Percentiles rank a stretch among this genome's conserved stretches.
phyloP scores from a whole-genome alignment of 2,113 vertebrate genomes.

The Grus americana region DNA sequence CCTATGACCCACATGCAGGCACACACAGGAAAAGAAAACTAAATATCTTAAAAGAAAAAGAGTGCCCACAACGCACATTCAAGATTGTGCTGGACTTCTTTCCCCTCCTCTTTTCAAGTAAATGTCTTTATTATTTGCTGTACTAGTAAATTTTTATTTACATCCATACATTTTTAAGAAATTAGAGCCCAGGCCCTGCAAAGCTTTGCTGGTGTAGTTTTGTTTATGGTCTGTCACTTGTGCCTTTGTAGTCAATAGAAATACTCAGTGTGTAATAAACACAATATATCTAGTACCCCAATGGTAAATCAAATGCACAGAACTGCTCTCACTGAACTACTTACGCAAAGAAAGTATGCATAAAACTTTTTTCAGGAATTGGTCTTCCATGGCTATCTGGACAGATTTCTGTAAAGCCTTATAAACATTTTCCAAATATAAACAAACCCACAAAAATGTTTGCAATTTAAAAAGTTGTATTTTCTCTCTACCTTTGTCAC shows the following conservation, averaged over 20 bases:
- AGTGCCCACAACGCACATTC: background rate
- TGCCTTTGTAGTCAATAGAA: background rate
- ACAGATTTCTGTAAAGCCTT: background rate
- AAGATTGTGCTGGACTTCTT: background rate
- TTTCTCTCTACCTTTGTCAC: constrained; percentile 5
- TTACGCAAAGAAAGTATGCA: background rate
- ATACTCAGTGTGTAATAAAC: background rate
- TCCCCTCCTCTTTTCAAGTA: background rate
- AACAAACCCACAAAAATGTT: constrained; percentile 24
- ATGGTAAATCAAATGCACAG: background rate
- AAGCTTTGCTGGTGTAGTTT: background rate
- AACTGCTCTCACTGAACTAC: background rate
- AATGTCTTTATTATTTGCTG: background rate
- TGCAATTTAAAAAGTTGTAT: background rate
- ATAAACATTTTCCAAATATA: background rate
- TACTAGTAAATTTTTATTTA: background rate
- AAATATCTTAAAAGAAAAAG: background rate
- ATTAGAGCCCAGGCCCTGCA: background rate
- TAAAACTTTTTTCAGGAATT: background rate
- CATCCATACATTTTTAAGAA: background rate
- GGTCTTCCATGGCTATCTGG: background rate
- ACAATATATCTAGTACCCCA: background rate
- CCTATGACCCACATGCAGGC: fast-evolving
- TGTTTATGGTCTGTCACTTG: background rate
- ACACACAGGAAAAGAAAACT: background rate